These are phyloP conservation scores for Turdus rufiventris DNA, from an alignment of 2,113 vertebrate genomes.

Conservation along the genomic window DNA sequence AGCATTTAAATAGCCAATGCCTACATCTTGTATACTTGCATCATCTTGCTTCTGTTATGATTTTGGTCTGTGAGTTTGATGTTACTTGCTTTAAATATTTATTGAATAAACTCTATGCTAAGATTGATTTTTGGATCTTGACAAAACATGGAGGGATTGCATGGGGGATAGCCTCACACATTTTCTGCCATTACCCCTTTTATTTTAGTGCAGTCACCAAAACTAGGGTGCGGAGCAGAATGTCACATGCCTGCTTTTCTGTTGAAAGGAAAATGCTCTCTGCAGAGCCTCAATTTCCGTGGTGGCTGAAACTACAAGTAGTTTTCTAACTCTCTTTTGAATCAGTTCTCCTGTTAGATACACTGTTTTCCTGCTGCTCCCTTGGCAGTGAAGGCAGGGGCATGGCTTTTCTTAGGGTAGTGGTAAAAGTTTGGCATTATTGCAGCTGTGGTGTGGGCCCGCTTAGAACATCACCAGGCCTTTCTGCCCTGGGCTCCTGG, in stretches of 20 bases:
- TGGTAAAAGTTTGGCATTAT: fast-evolving
- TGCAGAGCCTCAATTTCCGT: neutral
- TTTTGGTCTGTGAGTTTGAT: conserved; percentile 14
- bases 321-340: neutral
- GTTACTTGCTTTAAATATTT: conserved; percentile 17
- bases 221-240: neutral
- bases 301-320: neutral
- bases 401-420: neutral
- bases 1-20: conserved; percentile 1
- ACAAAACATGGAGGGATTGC: neutral
- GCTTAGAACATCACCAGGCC: neutral
- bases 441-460: neutral
- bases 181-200: neutral
- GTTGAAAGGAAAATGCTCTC: neutral
- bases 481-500: neutral
- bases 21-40: neutral
- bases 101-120: neutral
- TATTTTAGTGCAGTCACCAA: neutral
- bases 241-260: neutral
- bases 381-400: neutral
- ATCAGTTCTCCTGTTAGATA: neutral
- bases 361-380: fast-evolving
- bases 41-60: conserved; percentile 34
- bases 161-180: neutral
- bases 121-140: neutral